Conservation (phyloP, 2,888 invertebrate genomes). For the Ochropleura leucogaster region DNA sequence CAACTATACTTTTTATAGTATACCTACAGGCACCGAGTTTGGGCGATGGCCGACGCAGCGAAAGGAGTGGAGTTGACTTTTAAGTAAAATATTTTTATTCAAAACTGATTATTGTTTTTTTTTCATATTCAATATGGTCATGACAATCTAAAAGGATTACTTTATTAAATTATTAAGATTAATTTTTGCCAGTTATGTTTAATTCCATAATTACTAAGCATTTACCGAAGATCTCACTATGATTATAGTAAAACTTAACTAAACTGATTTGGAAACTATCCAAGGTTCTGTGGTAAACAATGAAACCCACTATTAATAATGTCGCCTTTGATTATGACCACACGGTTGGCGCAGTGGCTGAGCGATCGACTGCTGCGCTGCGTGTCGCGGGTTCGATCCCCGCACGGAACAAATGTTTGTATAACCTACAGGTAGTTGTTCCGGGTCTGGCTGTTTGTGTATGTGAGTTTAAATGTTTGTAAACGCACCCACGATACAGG, state of each 20-base stretch:
- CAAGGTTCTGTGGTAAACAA: neutral
- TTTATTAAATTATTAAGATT: too few species aligned
- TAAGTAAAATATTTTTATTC: neutral
- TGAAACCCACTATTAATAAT: neutral
- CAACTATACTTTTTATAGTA: slow-evolving; percentile 64
- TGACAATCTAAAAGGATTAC: neutral
- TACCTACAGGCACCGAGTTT: slow-evolving; percentile 33
- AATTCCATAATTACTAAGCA: neutral
- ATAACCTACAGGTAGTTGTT: too few species aligned
- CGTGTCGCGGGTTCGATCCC: too few species aligned
- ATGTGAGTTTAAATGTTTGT: too few species aligned
- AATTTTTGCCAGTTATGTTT: too few species aligned
- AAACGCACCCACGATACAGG: too few species aligned
- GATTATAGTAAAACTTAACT: neutral
- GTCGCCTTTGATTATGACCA: neutral
- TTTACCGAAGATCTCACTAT: neutral
- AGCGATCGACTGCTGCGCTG: too few species aligned
- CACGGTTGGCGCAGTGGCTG: too few species aligned
- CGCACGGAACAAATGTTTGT: too few species aligned
- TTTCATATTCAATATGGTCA: neutral
- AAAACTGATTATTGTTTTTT: neutral
- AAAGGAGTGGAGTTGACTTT: slow-evolving; percentile 33
- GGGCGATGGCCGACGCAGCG: slow-evolving; percentile 38
- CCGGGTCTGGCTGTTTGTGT: too few species aligned
- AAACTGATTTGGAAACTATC: neutral